These are phyloP conservation scores for Ephydatia muelleri DNA, from an alignment of 37 sponge, comb jelly and placozoan species.

Conservation along the genomic window DNA sequence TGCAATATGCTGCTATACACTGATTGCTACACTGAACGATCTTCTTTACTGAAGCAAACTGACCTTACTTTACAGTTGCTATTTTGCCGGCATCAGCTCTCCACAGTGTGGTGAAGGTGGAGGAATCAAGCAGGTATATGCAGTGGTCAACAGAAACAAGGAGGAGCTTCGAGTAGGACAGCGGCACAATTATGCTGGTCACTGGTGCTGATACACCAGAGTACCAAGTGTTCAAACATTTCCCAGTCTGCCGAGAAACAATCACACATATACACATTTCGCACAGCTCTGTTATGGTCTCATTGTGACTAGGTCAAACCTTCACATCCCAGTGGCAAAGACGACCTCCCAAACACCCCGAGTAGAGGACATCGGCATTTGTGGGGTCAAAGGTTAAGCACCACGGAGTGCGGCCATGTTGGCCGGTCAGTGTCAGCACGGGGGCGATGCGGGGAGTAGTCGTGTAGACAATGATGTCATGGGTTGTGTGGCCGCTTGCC, in stretches of 20 bases:
- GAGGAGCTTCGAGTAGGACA: background rate
- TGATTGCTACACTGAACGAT: too few relatives aligned
- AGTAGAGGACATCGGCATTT: slow-evolving; percentile 16
- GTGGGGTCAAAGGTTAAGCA: slow-evolving; percentile 45
- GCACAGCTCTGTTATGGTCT: background rate
- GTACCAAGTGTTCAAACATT: background rate
- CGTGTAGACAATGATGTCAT: slow-evolving; percentile 14
- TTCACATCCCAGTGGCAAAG: slow-evolving; percentile 30
- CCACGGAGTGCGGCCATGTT: slow-evolving; percentile 34
- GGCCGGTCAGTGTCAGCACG: slow-evolving; percentile 10
- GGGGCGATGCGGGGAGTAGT: background rate
- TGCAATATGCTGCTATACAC: too few relatives aligned
- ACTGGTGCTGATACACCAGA: slow-evolving; percentile 11
- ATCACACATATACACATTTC: too few relatives aligned
- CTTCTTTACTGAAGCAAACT: too few relatives aligned
- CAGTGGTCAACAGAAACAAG: slow-evolving; percentile 14
- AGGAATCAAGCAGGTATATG: too few relatives aligned
- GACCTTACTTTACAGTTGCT: too few relatives aligned
- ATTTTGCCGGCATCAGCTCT: too few relatives aligned
- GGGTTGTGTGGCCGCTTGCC: slow-evolving; percentile 37
- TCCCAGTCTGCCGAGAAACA: background rate
- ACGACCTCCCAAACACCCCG: slow-evolving; percentile 33
- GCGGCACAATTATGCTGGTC: slow-evolving; percentile 24
- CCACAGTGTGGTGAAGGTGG: background rate
- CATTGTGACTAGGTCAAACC: background rate